Conservation (phyloP, 1,140 invertebrate genomes). For the Oedothorax gibbosus region DNA sequence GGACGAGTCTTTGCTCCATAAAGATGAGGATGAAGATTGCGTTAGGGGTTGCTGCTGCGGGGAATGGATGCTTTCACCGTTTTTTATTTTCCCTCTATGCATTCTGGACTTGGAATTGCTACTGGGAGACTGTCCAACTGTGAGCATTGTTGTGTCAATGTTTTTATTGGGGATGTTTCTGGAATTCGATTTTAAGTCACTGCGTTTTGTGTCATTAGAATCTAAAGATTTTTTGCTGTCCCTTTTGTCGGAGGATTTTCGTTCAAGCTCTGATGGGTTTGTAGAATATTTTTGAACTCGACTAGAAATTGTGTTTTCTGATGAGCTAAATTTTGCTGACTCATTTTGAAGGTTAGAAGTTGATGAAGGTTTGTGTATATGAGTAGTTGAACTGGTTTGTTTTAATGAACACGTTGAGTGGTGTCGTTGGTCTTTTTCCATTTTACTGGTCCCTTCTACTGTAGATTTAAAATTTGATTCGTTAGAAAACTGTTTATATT, state of each 20-base stretch:
- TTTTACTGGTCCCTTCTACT: not conserved
- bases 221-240: slow-evolving; percentile 45
- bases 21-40: slow-evolving; percentile 47
- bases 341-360: slow-evolving; percentile 33
- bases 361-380: slow-evolving; percentile 37
- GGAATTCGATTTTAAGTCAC: slow-evolving; percentile 33
- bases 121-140: slow-evolving; percentile 43
- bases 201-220: slow-evolving; percentile 27
- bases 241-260: slow-evolving; percentile 17
- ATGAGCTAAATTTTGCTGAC: slow-evolving; percentile 36
- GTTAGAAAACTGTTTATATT: slow-evolving; percentile 28
- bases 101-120: slow-evolving; percentile 42
- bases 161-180: slow-evolving; percentile 20
- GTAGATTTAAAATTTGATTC: slow-evolving; percentile 3
- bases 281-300: slow-evolving; percentile 14
- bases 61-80: slow-evolving; percentile 1
- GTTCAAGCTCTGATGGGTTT: slow-evolving; percentile 32
- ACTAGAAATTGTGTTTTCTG: slow-evolving; percentile 24
- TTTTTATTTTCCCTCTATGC: slow-evolving; percentile 44
- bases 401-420: not conserved
- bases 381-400: slow-evolving; percentile 16
- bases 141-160: slow-evolving; percentile 34
- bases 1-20: slow-evolving; percentile 52
- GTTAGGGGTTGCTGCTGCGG: slow-evolving; percentile 28
- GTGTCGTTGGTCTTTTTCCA: not conserved